Base-by-base conservation (phyloP, 2,888 invertebrate genomes). In the Pyrocoelia pectoralis region DNA sequence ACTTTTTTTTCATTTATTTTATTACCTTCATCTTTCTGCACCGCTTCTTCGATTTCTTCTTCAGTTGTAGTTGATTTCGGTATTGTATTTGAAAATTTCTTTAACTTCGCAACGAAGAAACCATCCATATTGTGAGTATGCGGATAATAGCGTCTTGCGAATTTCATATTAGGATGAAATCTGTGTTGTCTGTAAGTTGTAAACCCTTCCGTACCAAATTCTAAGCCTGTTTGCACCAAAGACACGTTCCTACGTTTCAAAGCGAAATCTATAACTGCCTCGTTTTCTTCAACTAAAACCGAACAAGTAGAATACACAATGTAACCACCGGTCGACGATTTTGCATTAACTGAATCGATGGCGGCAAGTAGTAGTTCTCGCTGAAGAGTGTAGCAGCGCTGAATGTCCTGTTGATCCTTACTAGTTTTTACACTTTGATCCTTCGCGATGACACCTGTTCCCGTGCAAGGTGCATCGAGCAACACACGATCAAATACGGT, bases 41-140 rank as follows among this genome's bases (percentile, higher is more conserved):
- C 83, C 63, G 82, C 81, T 43, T 81, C 82, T 67, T n/a, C 33
- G 33, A n/a, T 8, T 10, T 83, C 83, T 72, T 83, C 83, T 55
- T 73, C 66, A 24, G 72, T 71, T 28, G 73, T 73, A 28, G 72
- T 65, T 62, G 74, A 61, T 65, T 79, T 72, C 69, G 83, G 69
- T 82, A 87, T 84, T 40, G 88, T 85, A 83, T 97, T 95, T 0
- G 94, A 95, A 79, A 97, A 92, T 79, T 99, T 99, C 83, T 97
- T 96, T 10, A 99, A 81, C 83, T 99, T 99, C 0, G 98, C 98
- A 1, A 99, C 97, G 83, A 92, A 99, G 82, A 99, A 99, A 2
- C 99, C 99, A 82, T 99, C 99, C 93, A 99, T 95, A 79, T 99
- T 99, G 79, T 99, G 97, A 1, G 93, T 91, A 79, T 99, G 99